phyloP scores from a whole-genome alignment of 1,140 invertebrate genomes.

The Odontomachus brunneus region DNA sequence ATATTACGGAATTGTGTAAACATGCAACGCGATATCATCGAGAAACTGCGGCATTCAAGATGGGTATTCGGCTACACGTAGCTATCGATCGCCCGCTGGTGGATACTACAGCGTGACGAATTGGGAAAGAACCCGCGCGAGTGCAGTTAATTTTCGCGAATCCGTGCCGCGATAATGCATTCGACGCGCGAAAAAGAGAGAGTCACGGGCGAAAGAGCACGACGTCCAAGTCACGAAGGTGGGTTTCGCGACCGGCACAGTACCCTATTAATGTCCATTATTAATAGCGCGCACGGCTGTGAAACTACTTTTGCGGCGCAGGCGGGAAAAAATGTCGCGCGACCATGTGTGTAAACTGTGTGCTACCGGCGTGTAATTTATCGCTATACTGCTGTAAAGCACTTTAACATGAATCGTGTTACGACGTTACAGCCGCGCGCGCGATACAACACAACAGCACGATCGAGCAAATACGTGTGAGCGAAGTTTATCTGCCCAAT shows the following conservation, averaged over 20 bases:
- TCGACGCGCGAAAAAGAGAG: not conserved
- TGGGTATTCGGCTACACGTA: conserved; percentile 26
- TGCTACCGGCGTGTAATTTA: conserved; percentile 27
- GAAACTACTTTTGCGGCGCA: conserved; percentile 31
- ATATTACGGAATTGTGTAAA: conserved; percentile 33
- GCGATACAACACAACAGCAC: not conserved
- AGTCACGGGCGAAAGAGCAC: too few relatives aligned
- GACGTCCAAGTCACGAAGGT: not conserved
- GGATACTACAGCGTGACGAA: not conserved
- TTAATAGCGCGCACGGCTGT: conserved; percentile 23
- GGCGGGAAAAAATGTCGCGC: conserved; percentile 13
- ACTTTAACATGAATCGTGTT: not conserved
- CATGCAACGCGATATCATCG: conserved; percentile 29
- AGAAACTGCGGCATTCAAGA: conserved; percentile 12
- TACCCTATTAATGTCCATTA: conserved; percentile 48
- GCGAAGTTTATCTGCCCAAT: too few relatives aligned
- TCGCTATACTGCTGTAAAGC: conserved; percentile 16
- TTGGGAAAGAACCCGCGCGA: not conserved
- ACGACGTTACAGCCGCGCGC: not conserved
- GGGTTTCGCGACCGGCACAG: not conserved
- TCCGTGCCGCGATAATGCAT: not conserved
- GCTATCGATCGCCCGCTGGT: conserved; percentile 9
- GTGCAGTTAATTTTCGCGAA: not conserved
- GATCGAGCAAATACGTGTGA: not conserved
- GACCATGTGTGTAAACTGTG: conserved; percentile 15